These are phyloP conservation scores for Pygoscelis antarcticus DNA, from an alignment of 2,113 vertebrate species.

Conservation along the genomic window DNA sequence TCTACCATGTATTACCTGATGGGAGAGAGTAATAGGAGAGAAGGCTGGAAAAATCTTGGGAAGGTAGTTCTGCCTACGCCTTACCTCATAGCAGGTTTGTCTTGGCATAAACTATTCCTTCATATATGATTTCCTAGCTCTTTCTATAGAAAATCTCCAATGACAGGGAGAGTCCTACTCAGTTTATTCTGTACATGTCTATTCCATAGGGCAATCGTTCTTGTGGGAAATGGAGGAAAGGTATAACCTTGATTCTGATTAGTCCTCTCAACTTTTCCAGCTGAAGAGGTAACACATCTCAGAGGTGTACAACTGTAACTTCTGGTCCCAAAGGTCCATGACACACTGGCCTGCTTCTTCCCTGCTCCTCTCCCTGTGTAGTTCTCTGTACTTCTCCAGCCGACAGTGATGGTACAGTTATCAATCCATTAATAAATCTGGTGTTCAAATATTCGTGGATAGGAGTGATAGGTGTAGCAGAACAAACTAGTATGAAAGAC, in stretches of 20 bases:
- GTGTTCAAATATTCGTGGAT: neutral
- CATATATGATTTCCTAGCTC: neutral
- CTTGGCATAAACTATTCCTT: neutral
- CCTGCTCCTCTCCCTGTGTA: neutral
- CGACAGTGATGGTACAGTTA: neutral
- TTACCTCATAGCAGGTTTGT: neutral
- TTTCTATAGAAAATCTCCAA: neutral
- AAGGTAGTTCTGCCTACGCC: neutral
- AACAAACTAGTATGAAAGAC: neutral
- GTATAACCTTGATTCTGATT: neutral
- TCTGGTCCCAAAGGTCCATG: neutral
- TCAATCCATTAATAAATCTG: neutral
- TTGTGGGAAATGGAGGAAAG: neutral
- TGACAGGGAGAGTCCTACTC: neutral
- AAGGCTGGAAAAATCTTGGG: neutral
- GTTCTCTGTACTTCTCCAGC: neutral
- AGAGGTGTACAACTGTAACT: neutral
- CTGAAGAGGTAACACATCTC: neutral
- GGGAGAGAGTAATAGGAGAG: neutral
- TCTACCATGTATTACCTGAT: neutral
- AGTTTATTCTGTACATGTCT: neutral
- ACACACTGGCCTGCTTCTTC: neutral
- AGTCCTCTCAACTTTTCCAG: neutral
- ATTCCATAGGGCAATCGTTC: neutral
- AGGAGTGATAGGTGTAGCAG: neutral